Base-by-base conservation (phyloP, 2,888 invertebrate species). In the Lydus trimaculatus region DNA sequence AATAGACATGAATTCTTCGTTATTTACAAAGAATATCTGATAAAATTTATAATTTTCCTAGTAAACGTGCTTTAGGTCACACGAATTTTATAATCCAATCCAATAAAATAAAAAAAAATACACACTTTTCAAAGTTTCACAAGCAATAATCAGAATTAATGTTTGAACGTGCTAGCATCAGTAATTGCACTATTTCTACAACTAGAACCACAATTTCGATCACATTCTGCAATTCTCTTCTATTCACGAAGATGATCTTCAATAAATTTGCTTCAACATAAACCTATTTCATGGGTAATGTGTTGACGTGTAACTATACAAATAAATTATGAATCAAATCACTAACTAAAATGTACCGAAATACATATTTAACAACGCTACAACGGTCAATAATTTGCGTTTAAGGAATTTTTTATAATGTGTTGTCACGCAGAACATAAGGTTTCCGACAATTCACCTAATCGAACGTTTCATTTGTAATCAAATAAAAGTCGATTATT, bases 301-400 rank as follows among this genome's bases (percentile, higher is more conserved):
- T 59, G 60, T 60, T 60, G 36, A 61, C 61, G 61, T 61, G n/a
- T 36, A 15, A 33, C 33, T 31, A 0, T 7, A 59, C 60, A 48
- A 20, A 67, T 67, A 67, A 67, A 67, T 67, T 63, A 67, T 67
- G 63, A 67, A 63, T 31, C 59, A 60, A 67, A 67, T 67, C 67
- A 67, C 25, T 48, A 67, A 67, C 62, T 23, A 43, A 66, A 58
- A 67, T 59, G 59, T 43, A 43, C 25, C 23, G 64, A 64, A 3
- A 56, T 56, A 23, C 36, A 63, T 63, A 61, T 67, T 63, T 59
- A 20, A 67, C 61, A 67, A 64, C 43, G 31, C 61, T 33, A 61
- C 43, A 63, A 58, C 43, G 64, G 58, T 61, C 67, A 58, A 61
- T 64, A 61, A 39, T 67, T 64, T 67, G 63, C 28, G 56, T 60